A percentile compares a stretch with the other conserved stretches of the same genome.
These are phyloP conservation scores for Dolichallabes microphthalmus DNA, from an alignment of 2,113 vertebrate species.

Conservation along the genomic window DNA sequence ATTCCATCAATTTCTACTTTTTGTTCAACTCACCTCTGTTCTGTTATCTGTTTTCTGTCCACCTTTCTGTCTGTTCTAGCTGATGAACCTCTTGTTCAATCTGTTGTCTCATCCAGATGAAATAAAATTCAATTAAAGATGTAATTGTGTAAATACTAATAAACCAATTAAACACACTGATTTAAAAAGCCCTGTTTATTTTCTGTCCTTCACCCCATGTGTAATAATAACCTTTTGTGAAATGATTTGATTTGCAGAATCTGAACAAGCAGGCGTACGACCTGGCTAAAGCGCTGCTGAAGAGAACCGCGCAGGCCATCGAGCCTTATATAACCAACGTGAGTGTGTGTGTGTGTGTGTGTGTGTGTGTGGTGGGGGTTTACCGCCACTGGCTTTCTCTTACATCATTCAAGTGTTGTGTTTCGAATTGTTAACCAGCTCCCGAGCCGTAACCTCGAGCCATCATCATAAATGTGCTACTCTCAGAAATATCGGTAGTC, in stretches of 20 bases:
- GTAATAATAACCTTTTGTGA: neutral
- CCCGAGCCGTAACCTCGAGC: neutral
- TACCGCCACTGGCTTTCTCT: neutral
- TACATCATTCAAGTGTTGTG: neutral
- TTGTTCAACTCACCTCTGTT: neutral
- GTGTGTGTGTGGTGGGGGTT: neutral
- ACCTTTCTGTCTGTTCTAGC: neutral
- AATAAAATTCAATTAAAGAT: neutral
- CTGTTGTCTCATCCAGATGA: neutral
- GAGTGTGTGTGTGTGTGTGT: conserved; percentile 53
- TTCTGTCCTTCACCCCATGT: neutral
- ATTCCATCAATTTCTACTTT: neutral
- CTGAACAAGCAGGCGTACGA: conserved; percentile 99
- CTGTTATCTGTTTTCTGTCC: neutral
- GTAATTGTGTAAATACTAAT: neutral
- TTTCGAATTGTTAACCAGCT: conserved; percentile 38
- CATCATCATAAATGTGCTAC: conserved; percentile 19
- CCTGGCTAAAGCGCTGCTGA: conserved; percentile 94
- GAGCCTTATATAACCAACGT: conserved; percentile 99
- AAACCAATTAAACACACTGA: neutral
- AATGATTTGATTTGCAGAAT: conserved; percentile 75
- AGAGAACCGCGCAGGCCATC: conserved; percentile 96
- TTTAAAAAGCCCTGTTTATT: neutral
- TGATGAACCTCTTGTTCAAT: neutral
- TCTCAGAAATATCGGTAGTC: too few relatives aligned